Percentiles rank a stretch among this genome's conserved stretches.
These are phyloP conservation scores for Bombus cullumanus DNA, from an alignment of 1,140 invertebrate species.

Conservation along the genomic window DNA sequence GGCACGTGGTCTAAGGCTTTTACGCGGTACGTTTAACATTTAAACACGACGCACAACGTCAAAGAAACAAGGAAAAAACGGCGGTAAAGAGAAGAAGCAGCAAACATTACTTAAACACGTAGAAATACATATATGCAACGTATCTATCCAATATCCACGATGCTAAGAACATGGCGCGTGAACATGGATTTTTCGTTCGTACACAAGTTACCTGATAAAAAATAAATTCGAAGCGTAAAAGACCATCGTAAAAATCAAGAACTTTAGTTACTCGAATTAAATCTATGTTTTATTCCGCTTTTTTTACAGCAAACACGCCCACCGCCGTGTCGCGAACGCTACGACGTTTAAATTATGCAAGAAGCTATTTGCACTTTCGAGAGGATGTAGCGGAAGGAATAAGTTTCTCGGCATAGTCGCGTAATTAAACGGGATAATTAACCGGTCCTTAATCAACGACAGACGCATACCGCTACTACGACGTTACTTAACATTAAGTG, in stretches of 20 bases:
- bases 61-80: background rate
- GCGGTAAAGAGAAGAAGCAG: no score
- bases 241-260: background rate
- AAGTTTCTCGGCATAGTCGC: constrained; percentile 31
- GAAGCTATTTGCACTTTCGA: constrained; percentile 22
- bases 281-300: no score
- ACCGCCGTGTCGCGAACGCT: background rate
- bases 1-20: background rate
- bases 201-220: accelerated
- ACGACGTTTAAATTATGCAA: constrained; percentile 25
- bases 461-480: background rate
- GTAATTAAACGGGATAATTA: constrained; percentile 60
- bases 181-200: constrained; percentile 8
- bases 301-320: no score
- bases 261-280: background rate
- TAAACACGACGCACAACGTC: no score
- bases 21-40: background rate
- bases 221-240: background rate
- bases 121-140: background rate
- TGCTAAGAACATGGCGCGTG: background rate
- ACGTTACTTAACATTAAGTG: constrained; percentile 17
- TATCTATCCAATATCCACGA: background rate
- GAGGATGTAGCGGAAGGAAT: constrained; percentile 31
- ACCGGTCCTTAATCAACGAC: constrained; percentile 37
- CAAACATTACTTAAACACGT: no score